phyloP scores from a whole-genome alignment of 2,797 vertebrate genomes.

The Brotula barbata region DNA sequence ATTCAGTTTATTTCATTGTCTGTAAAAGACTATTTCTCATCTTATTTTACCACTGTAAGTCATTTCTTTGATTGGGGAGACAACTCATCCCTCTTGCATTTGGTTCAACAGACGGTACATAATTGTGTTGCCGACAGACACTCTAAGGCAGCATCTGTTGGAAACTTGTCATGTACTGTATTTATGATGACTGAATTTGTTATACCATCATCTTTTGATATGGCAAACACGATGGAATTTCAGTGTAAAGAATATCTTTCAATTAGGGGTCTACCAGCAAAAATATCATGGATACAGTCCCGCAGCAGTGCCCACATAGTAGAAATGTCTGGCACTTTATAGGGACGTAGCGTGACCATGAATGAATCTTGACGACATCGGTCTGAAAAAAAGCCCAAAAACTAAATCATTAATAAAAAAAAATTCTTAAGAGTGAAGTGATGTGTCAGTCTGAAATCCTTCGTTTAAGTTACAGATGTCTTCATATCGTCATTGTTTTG shows the following conservation, averaged over 20 bases:
- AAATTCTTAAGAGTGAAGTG: no score
- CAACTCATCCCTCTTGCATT: conserved; percentile 67
- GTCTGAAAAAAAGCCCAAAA: no score
- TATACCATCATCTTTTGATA: conserved; percentile 46
- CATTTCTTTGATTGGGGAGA: conserved; percentile 72
- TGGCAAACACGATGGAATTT: conserved; percentile 46
- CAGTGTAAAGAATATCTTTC: conserved; percentile 35
- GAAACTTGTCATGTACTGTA: conserved; percentile 64
- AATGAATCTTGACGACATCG: no score
- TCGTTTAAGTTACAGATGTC: no score
- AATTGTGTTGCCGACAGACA: conserved; percentile 69
- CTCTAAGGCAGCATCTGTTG: conserved; percentile 74
- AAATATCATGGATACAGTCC: conserved; percentile 29
- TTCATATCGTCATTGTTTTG: no score
- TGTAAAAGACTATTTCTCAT: conserved; percentile 65
- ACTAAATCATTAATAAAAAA: no score
- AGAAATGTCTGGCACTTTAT: conserved; percentile 16
- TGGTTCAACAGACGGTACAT: conserved; percentile 73
- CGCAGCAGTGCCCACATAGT: conserved; percentile 19
- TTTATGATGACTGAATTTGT: conserved; percentile 70
- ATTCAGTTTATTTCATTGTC: conserved; percentile 35
- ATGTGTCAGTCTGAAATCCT: no score
- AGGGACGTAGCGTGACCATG: not conserved
- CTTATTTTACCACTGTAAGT: conserved; percentile 59
- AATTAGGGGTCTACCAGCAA: conserved; percentile 40